Evolutionary conservation across 1,140 invertebrate species (phyloP).

Genomic region (Oryzaephilus surinamensis): DNA sequence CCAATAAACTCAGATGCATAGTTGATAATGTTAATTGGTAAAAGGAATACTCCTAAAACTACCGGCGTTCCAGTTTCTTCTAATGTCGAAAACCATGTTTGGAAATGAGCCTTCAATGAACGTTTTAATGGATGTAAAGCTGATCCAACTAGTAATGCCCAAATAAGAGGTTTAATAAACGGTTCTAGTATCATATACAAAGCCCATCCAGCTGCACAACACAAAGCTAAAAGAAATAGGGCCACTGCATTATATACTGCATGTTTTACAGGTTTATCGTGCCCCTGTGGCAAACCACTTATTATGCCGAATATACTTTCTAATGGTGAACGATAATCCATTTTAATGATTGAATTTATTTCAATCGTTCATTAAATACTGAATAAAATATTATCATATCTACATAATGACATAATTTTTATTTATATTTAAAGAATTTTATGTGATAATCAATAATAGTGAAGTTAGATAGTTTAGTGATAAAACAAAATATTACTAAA

Average conservation of each 20-base stretch:
- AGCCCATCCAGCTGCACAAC: constrained; percentile 59
- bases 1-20: constrained; percentile 61
- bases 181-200: constrained; percentile 79
- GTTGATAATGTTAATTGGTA: constrained; percentile 64
- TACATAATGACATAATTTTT: too few relatives aligned
- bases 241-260: constrained; percentile 79
- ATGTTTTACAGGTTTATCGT: constrained; percentile 77
- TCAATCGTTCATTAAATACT: not conserved
- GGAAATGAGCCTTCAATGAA: constrained; percentile 54
- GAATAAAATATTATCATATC: too few relatives aligned
- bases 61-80: constrained; percentile 50
- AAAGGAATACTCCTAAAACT: constrained; percentile 54
- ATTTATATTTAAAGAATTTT: too few relatives aligned
- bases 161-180: constrained; percentile 84
- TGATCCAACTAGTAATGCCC: constrained; percentile 86
- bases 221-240: constrained; percentile 53
- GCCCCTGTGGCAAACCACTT: constrained; percentile 32
- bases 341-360: constrained; percentile 12
- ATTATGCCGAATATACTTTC: constrained; percentile 34
- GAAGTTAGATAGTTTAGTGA: too few relatives aligned
- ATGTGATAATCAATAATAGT: too few relatives aligned
- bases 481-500: too few relatives aligned
- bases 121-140: constrained; percentile 83
- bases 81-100: constrained; percentile 58
- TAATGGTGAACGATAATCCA: constrained; percentile 34